Base-by-base conservation (phyloP, 2,113 vertebrate genomes). In the Dicentrarchus labrax region DNA sequence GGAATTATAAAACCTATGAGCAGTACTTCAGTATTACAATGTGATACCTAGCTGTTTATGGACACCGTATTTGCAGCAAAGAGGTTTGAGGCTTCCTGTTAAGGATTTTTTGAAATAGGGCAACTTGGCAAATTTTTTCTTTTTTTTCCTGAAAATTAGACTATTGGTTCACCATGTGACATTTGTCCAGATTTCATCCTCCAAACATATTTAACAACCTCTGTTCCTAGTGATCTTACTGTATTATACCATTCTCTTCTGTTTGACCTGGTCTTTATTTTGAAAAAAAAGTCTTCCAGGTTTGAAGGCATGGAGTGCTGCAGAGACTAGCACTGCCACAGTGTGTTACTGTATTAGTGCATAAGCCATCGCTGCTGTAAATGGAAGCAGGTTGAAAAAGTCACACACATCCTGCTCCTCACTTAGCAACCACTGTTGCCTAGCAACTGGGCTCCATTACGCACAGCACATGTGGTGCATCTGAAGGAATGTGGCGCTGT, bases 341-440 rank as follows among this genome's bases (percentile, higher is more conserved):
- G 16, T 59, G 24, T 75, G 43, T 80, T 78, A 78, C 76, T 80
- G 76, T 85, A 48, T 43, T 38, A 53, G 72, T 75, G 56, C 65
- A 54, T 7, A 38, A 67, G 60, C 81, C 66, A n/a, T 5, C 10
- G 57, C 80, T 85, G 68, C 87, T 92, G 84, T 78, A 88, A 83
- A 88, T 84, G 78, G 83, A 90, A 77, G 85, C 75, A 84, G 88
- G 88, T 83, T 89, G 84, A 87, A 87, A 84, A 90, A 90, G 82
- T 91, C 84, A 89, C 86, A 78, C 19, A 67, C 80, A 86, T 88
- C 84, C 82, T 53, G 66, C 82, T 85, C 86, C 80, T 91, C 73
- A 56, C 94, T 91, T 94, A 94, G 95, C 94, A 95, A 95, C 93
- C 85, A 38, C 92, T 91, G 95, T 95, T 95, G 91, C 95, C 87